Evolutionary conservation across 2,888 invertebrate species (phyloP), one percentile per base, ranked within the genome.

Genomic region (Noctua fimbriata): DNA sequence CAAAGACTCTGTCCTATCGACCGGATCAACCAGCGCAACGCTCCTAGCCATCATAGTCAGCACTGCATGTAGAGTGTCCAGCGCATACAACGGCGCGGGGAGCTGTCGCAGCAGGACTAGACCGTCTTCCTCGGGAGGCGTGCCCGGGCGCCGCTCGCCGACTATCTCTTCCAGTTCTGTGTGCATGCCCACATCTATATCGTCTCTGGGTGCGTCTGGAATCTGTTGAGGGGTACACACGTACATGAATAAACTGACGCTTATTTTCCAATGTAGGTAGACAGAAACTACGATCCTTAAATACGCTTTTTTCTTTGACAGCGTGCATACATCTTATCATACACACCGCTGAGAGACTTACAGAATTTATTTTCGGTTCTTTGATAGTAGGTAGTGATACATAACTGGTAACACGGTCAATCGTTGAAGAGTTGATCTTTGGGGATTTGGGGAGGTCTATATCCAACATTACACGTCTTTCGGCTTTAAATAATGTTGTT

Each of bases 71-170:
- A 94, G 77, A 0, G 94, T 92, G 24, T 97, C 95, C 47, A 97
- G 89, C 0, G 95, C 94, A 85, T 91, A 97, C n/a, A 95, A 74
- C 0, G 97, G 97, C 0, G 94, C 95, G 1, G 97, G 96, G 60
- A 95, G 79, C 89, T 97, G 97, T 69, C 92, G 91, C 70, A 97
- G 82, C 1, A 93, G 92, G 2, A 90, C 91, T 4, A 96, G 84
- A 2, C 91, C 90, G 65, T 95, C 95, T 47, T 95, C 95, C 12
- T 90, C 89, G 0, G 71, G 76, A 1, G 89, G 86, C 4, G 88
- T 79, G 21, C 84, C 83, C 18, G 89, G 69, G 12, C 84, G 78
- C 18, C 76, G 85, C 41, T 88, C 91, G 7, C 92, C 93, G 0
- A 92, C 90, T 77, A 96, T 93, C 60, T 95, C 91, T 73, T 93